These are phyloP conservation scores for Lordiphosa stackelbergi DNA, from an alignment of 1,140 invertebrate species.

Conservation along the genomic window DNA sequence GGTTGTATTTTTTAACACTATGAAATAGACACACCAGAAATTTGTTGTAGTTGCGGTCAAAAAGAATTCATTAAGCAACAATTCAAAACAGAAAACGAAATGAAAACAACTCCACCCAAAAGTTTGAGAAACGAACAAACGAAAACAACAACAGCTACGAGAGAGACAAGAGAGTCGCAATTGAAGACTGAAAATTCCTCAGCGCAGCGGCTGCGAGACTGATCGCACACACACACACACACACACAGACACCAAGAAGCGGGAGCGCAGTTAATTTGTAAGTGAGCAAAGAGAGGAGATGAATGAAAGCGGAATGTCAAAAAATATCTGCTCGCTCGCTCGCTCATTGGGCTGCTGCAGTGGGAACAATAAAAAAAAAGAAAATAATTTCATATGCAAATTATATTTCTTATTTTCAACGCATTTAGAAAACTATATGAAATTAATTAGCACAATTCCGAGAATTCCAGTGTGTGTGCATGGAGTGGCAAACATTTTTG, in stretches of 20 bases:
- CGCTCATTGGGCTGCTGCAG: constrained; percentile 51
- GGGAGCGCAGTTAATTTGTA: constrained; percentile 34
- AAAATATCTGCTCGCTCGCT: constrained; percentile 43
- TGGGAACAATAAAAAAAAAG: constrained; percentile 53
- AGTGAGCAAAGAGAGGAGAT: constrained; percentile 61
- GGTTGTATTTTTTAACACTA: constrained; percentile 37
- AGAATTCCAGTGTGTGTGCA: constrained; percentile 4
- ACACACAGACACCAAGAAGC: constrained; percentile 14
- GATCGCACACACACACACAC: constrained; percentile 42
- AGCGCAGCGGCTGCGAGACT: constrained; percentile 33
- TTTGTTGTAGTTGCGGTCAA: constrained; percentile 21
- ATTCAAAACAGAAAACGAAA: constrained; percentile 54
- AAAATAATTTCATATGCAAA: constrained; percentile 68
- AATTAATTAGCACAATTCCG: constrained; percentile 14
- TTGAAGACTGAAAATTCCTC: constrained; percentile 67
- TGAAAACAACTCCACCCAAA: constrained; percentile 74
- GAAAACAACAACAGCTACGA: constrained; percentile 35
- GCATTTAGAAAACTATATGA: constrained; percentile 19
- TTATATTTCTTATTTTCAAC: constrained; percentile 37
- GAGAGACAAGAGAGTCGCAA: constrained; percentile 43
- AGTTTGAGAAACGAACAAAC: constrained; percentile 34
- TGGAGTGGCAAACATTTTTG: not conserved
- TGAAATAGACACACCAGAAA: constrained; percentile 29
- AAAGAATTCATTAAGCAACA: constrained; percentile 9
- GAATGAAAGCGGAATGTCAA: constrained; percentile 74